A percentile compares a stretch with the other conserved stretches of the same genome.
Evolutionary conservation across 2,888 invertebrate genomes (phyloP).

Genomic region (Plemyria rubiginata): DNA sequence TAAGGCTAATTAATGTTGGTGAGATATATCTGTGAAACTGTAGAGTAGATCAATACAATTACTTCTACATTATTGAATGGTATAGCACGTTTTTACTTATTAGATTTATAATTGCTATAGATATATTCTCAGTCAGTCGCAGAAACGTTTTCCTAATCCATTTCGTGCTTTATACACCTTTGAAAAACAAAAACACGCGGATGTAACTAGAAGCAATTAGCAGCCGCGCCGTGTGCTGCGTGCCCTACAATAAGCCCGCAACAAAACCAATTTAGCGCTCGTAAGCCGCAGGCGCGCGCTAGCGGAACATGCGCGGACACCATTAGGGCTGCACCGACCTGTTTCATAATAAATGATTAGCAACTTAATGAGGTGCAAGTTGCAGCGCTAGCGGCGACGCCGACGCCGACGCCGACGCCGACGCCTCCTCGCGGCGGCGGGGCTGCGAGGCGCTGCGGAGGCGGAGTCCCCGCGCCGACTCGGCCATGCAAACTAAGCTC

Average conservation of each 20-base stretch:
- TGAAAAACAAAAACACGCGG: constrained; percentile 24
- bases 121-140: too few species aligned
- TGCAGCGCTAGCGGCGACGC: constrained; percentile 28
- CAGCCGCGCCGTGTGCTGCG: constrained; percentile 26
- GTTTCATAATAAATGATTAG: constrained; percentile 49
- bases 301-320: constrained; percentile 42
- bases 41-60: too few species aligned
- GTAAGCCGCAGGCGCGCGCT: constrained; percentile 28
- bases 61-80: too few species aligned
- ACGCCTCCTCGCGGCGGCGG: constrained; percentile 39
- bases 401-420: constrained; percentile 13
- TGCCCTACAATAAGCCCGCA: constrained; percentile 30
- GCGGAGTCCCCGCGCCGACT: not conserved
- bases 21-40: too few species aligned
- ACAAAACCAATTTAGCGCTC: constrained; percentile 35
- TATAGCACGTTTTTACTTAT: too few species aligned
- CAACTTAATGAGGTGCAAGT: constrained; percentile 34
- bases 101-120: too few species aligned
- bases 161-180: not conserved
- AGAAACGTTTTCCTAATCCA: not conserved
- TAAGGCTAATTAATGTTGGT: too few species aligned
- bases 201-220: constrained; percentile 16
- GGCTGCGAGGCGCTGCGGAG: constrained; percentile 43
- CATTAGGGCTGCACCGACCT: constrained; percentile 46
- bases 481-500: not conserved